These are phyloP conservation scores for Hydrochoerus hydrochaeris DNA, from an alignment of 2,113 vertebrate species.

Conservation along the genomic window DNA sequence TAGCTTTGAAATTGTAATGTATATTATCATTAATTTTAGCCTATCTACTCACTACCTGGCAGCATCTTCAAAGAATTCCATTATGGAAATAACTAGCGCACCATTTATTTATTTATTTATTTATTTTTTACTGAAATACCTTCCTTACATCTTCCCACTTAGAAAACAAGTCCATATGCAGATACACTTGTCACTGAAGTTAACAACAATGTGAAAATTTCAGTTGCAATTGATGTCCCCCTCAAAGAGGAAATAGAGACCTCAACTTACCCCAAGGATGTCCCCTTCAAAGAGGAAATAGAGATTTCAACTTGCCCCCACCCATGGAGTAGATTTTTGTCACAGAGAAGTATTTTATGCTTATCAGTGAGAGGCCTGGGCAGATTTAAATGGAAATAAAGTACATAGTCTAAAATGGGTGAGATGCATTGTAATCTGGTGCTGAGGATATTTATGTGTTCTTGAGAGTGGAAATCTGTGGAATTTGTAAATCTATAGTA, in stretches of 20 bases:
- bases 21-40: slow-evolving; percentile 10
- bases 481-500: not conserved
- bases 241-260: not conserved
- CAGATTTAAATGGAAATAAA: not conserved
- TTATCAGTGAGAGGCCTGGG: not conserved
- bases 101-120: not conserved
- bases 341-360: not conserved
- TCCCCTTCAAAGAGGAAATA: too few species aligned
- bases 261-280: not conserved
- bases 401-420: not conserved
- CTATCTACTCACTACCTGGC: not conserved
- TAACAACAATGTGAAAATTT: slow-evolving; percentile 8
- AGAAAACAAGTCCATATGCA: not conserved
- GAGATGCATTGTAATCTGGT: not conserved
- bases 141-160: not conserved
- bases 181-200: not conserved
- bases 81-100: not conserved
- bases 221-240: not conserved
- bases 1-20: slow-evolving; percentile 1
- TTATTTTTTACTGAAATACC: not conserved
- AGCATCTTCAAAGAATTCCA: slow-evolving; percentile 30
- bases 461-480: not conserved
- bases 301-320: too few species aligned
- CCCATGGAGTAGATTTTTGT: not conserved
- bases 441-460: not conserved